These are phyloP conservation scores for Byasa hedistus DNA, from an alignment of 2,888 invertebrate species.

Conservation along the genomic window DNA sequence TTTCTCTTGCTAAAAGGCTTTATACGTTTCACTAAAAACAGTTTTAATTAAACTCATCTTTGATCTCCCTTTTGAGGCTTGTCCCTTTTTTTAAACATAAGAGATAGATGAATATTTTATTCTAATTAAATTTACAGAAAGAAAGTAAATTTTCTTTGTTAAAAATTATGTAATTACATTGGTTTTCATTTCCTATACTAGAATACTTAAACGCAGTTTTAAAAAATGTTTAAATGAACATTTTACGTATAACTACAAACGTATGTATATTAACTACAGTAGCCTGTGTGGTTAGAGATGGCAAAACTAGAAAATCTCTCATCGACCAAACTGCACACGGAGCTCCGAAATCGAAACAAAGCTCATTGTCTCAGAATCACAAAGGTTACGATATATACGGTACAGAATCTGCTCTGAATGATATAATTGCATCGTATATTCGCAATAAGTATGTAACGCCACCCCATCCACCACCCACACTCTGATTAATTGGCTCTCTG, in stretches of 20 bases:
- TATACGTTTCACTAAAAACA: background rate
- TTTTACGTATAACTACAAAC: too few species aligned
- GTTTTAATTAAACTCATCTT: background rate
- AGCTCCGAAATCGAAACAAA: background rate
- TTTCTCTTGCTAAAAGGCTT: background rate
- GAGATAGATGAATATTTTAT: too few species aligned
- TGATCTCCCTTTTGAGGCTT: background rate
- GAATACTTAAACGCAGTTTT: too few species aligned
- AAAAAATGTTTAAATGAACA: too few species aligned
- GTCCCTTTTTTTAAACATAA: background rate
- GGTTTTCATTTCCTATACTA: too few species aligned
- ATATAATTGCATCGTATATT: background rate
- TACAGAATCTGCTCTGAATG: background rate
- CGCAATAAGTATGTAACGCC: background rate
- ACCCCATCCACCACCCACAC: background rate
- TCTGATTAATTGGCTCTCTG: constrained; percentile 28
- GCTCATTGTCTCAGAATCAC: too few species aligned
- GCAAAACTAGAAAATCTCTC: background rate
- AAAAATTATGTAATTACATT: too few species aligned
- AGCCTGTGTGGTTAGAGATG: too few species aligned
- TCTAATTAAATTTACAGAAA: too few species aligned
- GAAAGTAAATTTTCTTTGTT: too few species aligned
- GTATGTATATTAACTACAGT: too few species aligned
- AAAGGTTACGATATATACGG: too few species aligned
- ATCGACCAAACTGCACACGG: background rate